Percentiles rank a stretch among this genome's conserved stretches.
Conservation (phyloP, 2,797 vertebrate species). For the Tangara arthus region DNA sequence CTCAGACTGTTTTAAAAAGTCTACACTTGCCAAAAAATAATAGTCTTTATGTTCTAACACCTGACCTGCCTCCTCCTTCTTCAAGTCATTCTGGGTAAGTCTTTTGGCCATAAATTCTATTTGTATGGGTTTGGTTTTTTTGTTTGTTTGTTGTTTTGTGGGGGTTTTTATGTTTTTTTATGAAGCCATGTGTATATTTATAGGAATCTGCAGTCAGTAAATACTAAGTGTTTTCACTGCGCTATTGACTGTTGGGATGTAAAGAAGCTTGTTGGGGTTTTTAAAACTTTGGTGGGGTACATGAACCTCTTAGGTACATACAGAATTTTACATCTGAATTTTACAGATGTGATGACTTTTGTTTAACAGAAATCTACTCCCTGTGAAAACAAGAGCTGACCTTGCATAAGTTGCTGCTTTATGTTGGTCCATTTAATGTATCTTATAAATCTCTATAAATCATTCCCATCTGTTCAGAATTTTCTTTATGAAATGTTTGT, state of each 20-base stretch:
- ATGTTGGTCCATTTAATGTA: background rate
- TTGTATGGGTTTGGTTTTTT: background rate
- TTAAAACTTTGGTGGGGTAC: background rate
- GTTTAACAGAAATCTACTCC: background rate
- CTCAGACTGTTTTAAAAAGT: conserved; percentile 90
- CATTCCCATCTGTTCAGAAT: background rate
- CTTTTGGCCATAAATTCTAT: background rate
- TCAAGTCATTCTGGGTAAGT: conserved; percentile 93
- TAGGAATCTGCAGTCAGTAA: background rate
- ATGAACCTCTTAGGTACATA: background rate
- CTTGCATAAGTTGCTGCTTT: background rate
- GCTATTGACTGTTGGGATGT: background rate
- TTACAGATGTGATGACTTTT: background rate
- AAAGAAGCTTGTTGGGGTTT: background rate
- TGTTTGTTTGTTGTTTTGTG: background rate
- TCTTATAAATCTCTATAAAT: background rate
- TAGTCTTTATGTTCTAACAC: conserved; percentile 97
- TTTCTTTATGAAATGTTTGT: background rate
- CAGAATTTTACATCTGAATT: background rate
- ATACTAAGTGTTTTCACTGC: background rate
- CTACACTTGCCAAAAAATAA: conserved; percentile 99
- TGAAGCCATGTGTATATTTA: background rate
- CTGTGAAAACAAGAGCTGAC: background rate
- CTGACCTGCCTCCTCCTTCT: conserved; percentile 90
- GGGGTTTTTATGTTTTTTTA: background rate